Percentiles rank a stretch among this genome's conserved stretches.
These are phyloP conservation scores for Trigoniulus corallinus DNA, from an alignment of 1,140 invertebrate species.

Conservation along the genomic window DNA sequence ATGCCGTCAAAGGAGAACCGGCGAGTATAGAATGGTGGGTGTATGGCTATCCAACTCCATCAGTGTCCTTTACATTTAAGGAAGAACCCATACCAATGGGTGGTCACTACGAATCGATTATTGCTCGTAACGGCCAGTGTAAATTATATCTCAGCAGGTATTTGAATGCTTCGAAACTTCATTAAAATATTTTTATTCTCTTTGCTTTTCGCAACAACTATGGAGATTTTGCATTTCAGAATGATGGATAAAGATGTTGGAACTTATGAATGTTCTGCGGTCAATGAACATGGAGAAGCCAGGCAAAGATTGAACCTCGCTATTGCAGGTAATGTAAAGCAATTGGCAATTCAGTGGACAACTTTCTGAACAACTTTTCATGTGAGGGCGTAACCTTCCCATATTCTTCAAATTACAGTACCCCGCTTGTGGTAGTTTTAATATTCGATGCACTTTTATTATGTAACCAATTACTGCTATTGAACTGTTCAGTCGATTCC, in stretches of 20 bases:
- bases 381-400: no score
- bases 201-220: no score
- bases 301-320: constrained; percentile 64
- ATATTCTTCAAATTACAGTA: no score
- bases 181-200: background rate
- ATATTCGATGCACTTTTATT: background rate
- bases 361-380: background rate
- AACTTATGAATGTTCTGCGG: constrained; percentile 77
- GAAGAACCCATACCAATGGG: constrained; percentile 61
- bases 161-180: constrained; percentile 6
- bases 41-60: constrained; percentile 81
- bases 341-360: background rate
- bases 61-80: constrained; percentile 73
- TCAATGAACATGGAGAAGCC: constrained; percentile 74
- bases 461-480: background rate
- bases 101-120: constrained; percentile 58
- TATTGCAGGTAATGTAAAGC: constrained; percentile 38
- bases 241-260: constrained; percentile 85
- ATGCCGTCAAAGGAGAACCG: constrained; percentile 74
- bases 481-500: no score
- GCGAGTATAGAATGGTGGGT: constrained; percentile 78
- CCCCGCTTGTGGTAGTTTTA: no score
- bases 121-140: constrained; percentile 73
- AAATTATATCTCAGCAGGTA: constrained; percentile 35
- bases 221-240: constrained; percentile 30